Evolutionary conservation across 23 tunicate species (phyloP).

Genomic region (Botrylloides violaceus): DNA sequence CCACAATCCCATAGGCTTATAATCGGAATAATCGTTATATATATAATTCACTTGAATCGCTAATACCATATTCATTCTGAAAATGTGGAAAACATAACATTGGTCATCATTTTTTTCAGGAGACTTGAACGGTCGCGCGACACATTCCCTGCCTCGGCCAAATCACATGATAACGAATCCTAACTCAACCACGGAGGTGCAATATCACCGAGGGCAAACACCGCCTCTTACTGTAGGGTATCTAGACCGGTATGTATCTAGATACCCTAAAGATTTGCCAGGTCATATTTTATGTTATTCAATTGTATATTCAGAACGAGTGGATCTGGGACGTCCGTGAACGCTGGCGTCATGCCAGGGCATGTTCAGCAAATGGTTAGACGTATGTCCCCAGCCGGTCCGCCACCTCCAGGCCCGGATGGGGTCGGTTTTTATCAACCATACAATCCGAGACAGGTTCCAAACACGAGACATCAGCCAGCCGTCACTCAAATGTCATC

Average conservation of each 20-base stretch:
- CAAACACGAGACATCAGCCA: not conserved
- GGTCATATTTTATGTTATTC: no score
- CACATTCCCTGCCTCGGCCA: constrained; percentile 7
- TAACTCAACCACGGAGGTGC: not conserved
- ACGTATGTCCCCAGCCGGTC: constrained; percentile 40
- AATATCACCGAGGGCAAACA: constrained; percentile 8
- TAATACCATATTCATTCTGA: no score
- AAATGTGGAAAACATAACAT: no score
- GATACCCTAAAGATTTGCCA: no score
- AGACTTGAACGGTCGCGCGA: not conserved
- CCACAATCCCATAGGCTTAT: no score
- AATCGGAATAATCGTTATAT: no score
- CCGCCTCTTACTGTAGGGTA: not conserved
- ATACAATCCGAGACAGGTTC: not conserved
- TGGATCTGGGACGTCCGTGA: constrained; percentile 11
- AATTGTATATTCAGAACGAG: not conserved
- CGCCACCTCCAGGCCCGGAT: not conserved
- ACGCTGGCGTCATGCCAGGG: constrained; percentile 56
- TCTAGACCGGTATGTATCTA: not conserved
- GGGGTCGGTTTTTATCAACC: not conserved
- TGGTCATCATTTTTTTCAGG: no score
- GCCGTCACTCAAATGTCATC: constrained; percentile 14
- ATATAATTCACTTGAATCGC: no score
- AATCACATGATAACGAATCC: constrained; percentile 3
- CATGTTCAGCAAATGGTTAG: constrained; percentile 81